phyloP scores from a whole-genome alignment of 1,140 invertebrate genomes.

The Hycleus phaleratus region DNA sequence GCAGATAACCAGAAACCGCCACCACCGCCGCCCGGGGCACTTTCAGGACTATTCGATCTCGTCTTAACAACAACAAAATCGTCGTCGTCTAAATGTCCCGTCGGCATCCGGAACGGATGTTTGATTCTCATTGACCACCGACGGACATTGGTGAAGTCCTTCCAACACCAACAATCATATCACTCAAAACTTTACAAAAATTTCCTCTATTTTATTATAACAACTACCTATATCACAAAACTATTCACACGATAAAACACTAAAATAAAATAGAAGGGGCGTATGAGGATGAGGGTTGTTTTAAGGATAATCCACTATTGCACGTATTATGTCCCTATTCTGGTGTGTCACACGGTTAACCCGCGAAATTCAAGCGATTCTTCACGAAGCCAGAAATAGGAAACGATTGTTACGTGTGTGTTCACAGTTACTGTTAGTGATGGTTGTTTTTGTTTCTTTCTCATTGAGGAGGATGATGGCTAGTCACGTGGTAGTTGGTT shows the following conservation, averaged over 20 bases:
- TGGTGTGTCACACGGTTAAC: neutral
- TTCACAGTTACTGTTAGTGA: slow-evolving; percentile 40
- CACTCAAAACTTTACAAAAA: neutral
- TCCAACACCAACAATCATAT: slow-evolving; percentile 1
- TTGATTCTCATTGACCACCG: slow-evolving; percentile 35
- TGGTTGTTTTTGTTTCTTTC: slow-evolving; percentile 43
- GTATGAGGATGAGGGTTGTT: too few relatives aligned
- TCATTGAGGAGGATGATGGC: slow-evolving; percentile 39
- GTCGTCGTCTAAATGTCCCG: slow-evolving; percentile 40
- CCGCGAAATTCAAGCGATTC: slow-evolving; percentile 28
- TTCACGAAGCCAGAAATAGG: slow-evolving; percentile 34
- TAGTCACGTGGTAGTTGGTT: slow-evolving; percentile 35
- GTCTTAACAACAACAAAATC: slow-evolving; percentile 41
- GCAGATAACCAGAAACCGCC: slow-evolving; percentile 40
- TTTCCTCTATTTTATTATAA: neutral
- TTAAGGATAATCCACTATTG: neutral
- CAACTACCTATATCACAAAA: neutral
- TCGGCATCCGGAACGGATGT: slow-evolving; percentile 38
- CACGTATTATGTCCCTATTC: neutral
- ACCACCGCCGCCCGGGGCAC: slow-evolving; percentile 30
- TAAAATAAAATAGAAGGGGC: too few relatives aligned
- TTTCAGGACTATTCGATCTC: slow-evolving; percentile 39
- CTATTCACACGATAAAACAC: too few relatives aligned
- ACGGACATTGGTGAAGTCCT: slow-evolving; percentile 1
- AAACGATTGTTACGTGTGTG: slow-evolving; percentile 41